These are phyloP conservation scores for Seriola dumerili DNA, from an alignment of 2,113 vertebrate genomes.

Conservation along the genomic window DNA sequence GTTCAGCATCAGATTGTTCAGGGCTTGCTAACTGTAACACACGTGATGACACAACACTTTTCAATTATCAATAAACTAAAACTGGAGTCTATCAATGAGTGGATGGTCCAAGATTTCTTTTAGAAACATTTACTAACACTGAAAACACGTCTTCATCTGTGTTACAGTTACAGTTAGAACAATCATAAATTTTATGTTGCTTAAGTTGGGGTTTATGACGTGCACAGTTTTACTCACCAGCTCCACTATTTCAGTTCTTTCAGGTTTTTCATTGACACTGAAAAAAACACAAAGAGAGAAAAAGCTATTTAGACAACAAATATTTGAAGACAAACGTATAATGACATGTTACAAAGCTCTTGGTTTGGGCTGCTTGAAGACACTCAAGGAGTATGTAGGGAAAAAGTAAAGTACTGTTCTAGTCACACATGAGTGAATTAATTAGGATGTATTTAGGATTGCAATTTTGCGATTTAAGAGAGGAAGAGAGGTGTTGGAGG, in stretches of 20 bases:
- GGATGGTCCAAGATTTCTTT: background rate
- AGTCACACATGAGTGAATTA: background rate
- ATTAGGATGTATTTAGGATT: background rate
- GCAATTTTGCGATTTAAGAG: too few relatives aligned
- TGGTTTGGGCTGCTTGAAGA: background rate
- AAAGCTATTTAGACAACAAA: background rate
- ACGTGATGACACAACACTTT: background rate
- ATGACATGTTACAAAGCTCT: background rate
- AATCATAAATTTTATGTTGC: background rate
- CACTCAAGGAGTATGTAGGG: too few relatives aligned
- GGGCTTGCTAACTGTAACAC: constrained; percentile 85
- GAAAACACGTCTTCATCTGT: background rate
- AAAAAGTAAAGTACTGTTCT: too few relatives aligned
- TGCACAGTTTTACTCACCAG: constrained; percentile 85
- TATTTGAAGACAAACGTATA: background rate
- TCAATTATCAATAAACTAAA: background rate
- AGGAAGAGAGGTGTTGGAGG: too few relatives aligned
- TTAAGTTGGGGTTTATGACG: background rate
- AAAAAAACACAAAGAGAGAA: constrained; percentile 40
- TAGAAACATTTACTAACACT: background rate
- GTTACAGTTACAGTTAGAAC: background rate
- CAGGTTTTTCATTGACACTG: constrained; percentile 87
- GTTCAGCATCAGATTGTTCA: constrained; percentile 82
- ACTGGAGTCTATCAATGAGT: background rate
- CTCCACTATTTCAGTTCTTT: constrained; percentile 87